These are phyloP conservation scores for Bufotes viridis DNA, from an alignment of 2,797 vertebrate species.

Conservation along the genomic window DNA sequence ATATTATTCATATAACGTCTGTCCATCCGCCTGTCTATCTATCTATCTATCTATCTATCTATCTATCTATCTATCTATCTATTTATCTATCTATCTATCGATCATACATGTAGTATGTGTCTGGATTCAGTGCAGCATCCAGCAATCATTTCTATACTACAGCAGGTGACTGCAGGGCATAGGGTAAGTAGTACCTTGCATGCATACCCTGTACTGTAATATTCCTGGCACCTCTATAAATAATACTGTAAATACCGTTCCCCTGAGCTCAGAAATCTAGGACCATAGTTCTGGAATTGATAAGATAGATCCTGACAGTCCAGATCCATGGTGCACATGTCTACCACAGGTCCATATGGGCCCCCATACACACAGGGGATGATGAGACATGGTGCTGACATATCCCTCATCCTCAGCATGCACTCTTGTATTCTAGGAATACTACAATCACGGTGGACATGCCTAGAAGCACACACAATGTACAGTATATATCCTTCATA, in stretches of 20 bases:
- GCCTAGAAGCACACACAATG: not conserved
- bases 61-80: not conserved
- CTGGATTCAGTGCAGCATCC: not conserved
- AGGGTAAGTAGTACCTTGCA: not conserved
- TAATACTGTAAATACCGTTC: not conserved
- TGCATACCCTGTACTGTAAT: not conserved
- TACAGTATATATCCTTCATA: not conserved
- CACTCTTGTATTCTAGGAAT: not conserved
- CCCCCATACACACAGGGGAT: not conserved
- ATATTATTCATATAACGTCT: not conserved
- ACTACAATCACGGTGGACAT: not conserved
- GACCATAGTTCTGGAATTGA: not conserved
- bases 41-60: constrained; percentile 37
- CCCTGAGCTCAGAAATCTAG: not conserved
- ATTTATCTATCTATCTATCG: not conserved
- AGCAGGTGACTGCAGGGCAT: not conserved
- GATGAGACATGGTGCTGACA: constrained; percentile 15
- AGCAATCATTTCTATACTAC: not conserved
- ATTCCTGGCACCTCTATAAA: not conserved
- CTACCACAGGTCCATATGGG: not conserved
- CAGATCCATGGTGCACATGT: not conserved
- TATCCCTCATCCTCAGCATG: not conserved
- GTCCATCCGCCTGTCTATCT: constrained; percentile 16
- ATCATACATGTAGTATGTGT: too few species aligned
- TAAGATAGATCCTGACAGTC: not conserved